phyloP scores from a whole-genome alignment of 2,113 vertebrate species.

The Aplodontia rufa region DNA sequence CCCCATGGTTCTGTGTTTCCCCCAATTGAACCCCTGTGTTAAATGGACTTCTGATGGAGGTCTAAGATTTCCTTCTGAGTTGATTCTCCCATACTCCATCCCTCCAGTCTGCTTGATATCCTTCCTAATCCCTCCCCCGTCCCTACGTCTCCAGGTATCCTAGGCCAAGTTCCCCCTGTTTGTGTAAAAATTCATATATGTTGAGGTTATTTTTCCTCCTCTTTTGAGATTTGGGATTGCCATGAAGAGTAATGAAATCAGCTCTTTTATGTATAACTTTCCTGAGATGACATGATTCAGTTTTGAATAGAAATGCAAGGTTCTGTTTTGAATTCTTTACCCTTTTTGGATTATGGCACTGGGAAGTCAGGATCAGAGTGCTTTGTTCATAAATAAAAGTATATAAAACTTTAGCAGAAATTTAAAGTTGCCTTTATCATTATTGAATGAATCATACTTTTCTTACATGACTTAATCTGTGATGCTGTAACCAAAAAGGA shows the following conservation, averaged over 20 bases:
- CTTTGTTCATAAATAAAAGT: conserved; percentile 46
- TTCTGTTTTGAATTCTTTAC: conserved; percentile 54
- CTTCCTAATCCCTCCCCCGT: no score
- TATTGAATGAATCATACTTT: conserved; percentile 54
- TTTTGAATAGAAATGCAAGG: conserved; percentile 54
- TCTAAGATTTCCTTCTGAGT: no score
- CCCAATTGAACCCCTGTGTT: no score
- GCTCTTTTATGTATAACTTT: conserved; percentile 19
- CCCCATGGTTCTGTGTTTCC: no score
- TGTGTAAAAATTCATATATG: no score
- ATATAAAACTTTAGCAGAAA: conserved; percentile 41
- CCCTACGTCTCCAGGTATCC: no score
- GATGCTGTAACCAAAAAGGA: conserved; percentile 49
- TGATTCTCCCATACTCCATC: no score
- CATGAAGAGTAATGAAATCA: conserved; percentile 37
- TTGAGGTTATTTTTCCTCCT: neutral
- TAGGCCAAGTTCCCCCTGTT: no score
- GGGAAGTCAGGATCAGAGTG: conserved; percentile 22
- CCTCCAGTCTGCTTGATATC: no score
- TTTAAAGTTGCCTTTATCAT: conserved; percentile 55
- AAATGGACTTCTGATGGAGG: no score
- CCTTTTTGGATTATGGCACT: neutral
- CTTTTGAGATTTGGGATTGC: conserved; percentile 31
- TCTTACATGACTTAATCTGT: conserved; percentile 47
- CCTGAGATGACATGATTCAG: conserved; percentile 18